phyloP scores from a whole-genome alignment of 1,140 invertebrate species.

The Bombus polaris region DNA sequence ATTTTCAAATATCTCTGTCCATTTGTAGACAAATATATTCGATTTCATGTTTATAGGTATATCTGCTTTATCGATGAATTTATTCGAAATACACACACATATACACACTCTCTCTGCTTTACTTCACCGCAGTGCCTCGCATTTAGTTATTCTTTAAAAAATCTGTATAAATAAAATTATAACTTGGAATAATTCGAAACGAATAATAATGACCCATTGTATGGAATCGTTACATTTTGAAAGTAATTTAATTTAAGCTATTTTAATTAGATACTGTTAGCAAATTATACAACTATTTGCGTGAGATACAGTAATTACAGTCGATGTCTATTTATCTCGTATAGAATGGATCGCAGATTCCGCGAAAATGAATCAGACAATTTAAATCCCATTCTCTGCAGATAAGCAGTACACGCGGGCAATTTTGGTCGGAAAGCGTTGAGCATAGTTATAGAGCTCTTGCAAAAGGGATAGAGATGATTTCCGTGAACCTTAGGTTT shows the following conservation, averaged over 20 bases:
- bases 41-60: too few species aligned
- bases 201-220: background rate
- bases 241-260: background rate
- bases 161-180: background rate
- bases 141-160: background rate
- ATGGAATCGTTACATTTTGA: too few species aligned
- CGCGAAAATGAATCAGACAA: background rate
- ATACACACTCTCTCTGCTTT: background rate
- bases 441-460: too few species aligned
- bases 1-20: background rate
- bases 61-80: too few species aligned
- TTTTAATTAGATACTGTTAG: background rate
- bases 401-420: background rate
- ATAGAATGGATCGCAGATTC: background rate
- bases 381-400: background rate
- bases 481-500: conserved; percentile 16
- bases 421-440: conserved; percentile 1
- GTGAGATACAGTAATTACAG: too few species aligned
- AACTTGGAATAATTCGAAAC: background rate
- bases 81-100: too few species aligned
- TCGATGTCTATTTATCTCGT: too few species aligned
- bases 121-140: too few species aligned
- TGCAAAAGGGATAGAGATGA: background rate
- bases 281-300: too few species aligned
- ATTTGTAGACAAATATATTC: background rate